phyloP scores from a whole-genome alignment of 2,888 invertebrate species.

The Hyles lineata region DNA sequence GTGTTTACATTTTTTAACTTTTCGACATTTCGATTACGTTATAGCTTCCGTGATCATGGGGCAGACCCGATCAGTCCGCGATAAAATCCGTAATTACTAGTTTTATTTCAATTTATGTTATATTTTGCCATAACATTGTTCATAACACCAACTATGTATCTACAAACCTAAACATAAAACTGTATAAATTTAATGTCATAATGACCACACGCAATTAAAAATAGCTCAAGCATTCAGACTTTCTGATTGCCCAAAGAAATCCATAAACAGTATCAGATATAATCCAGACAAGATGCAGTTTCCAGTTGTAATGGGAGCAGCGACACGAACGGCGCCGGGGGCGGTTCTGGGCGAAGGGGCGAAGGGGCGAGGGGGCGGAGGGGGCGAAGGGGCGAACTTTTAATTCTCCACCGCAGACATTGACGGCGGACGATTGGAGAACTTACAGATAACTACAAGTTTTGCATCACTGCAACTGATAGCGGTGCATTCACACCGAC shows the following conservation, averaged over 20 bases:
- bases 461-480: conserved; percentile 41
- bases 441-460: conserved; percentile 73
- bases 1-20: no score
- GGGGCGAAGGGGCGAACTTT: conserved; percentile 73
- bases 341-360: conserved; percentile 9
- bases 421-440: conserved; percentile 75
- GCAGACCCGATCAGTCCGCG: no score
- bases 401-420: conserved; percentile 79
- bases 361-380: conserved; percentile 66
- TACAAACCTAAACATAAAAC: no score
- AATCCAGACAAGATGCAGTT: conserved; percentile 19
- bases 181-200: not conserved
- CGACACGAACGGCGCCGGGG: conserved; percentile 25
- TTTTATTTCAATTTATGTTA: no score
- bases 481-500: conserved; percentile 20
- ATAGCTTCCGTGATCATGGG: no score
- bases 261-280: conserved; percentile 6
- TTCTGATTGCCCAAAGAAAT: conserved; percentile 2
- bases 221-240: not conserved
- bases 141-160: no score
- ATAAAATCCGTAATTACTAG: no score
- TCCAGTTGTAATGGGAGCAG: conserved; percentile 24
- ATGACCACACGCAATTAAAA: not conserved
- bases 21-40: no score
- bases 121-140: no score